Conservation (phyloP, 2,888 invertebrate genomes). For the Megamerina dolium region DNA sequence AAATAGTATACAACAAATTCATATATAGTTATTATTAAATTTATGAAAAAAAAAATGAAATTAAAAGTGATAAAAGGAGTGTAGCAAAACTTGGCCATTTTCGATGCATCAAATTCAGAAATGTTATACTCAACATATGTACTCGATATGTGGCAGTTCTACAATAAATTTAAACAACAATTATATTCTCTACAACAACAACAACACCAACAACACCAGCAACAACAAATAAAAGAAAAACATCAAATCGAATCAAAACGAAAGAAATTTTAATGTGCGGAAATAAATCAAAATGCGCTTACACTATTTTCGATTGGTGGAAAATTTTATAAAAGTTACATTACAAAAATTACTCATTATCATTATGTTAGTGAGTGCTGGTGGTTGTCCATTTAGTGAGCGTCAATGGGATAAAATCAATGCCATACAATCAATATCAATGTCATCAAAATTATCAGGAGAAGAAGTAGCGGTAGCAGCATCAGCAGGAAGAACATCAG, state of each 20-base stretch:
- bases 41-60: too few relatives aligned
- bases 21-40: too few relatives aligned
- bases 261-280: conserved; percentile 19
- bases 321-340: conserved; percentile 29
- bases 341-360: conserved; percentile 30
- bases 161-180: too few relatives aligned
- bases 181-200: background rate
- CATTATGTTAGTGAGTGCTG: conserved; percentile 25
- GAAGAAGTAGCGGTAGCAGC: conserved; percentile 1
- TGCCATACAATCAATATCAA: conserved; percentile 20
- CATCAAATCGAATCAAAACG: background rate
- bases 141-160: too few relatives aligned
- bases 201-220: conserved; percentile 2
- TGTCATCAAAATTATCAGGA: conserved; percentile 2
- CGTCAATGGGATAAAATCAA: conserved; percentile 22
- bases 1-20: too few relatives aligned
- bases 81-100: too few relatives aligned
- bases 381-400: conserved; percentile 28
- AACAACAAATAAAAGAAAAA: conserved; percentile 1
- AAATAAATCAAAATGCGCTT: conserved; percentile 33
- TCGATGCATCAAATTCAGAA: too few relatives aligned
- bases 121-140: too few relatives aligned
- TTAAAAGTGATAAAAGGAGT: too few relatives aligned
- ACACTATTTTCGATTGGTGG: conserved; percentile 25
- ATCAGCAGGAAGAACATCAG: conserved; percentile 8